These are phyloP conservation scores for Galagoides demidoff DNA, from an alignment of 2,797 vertebrate genomes.

Conservation along the genomic window DNA sequence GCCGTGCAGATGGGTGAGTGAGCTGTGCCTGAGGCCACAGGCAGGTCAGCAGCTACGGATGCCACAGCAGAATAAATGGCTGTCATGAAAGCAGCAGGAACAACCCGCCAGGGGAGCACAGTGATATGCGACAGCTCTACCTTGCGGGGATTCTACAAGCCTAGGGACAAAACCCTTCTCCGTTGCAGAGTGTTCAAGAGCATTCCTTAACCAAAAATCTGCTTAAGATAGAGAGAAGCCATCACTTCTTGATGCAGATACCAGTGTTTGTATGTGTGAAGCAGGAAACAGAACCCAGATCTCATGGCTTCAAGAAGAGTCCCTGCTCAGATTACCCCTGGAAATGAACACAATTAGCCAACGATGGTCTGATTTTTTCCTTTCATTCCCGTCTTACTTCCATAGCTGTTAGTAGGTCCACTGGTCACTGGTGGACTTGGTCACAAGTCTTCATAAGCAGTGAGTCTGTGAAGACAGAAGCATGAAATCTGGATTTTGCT, in stretches of 20 bases:
- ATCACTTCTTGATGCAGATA: neutral
- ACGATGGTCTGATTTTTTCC: neutral
- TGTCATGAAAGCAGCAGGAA: neutral
- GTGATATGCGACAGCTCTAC: neutral
- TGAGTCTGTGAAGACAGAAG: neutral
- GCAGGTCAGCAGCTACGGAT: neutral
- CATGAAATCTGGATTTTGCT: neutral
- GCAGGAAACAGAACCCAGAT: neutral
- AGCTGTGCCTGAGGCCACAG: neutral
- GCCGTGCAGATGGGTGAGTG: neutral
- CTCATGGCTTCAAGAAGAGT: neutral
- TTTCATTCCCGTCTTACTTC: neutral
- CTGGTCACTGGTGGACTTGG: neutral
- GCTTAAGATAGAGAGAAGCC: neutral
- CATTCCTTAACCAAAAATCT: conserved; percentile 37
- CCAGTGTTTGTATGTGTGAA: neutral
- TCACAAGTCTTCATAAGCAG: too few relatives aligned
- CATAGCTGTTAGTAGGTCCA: neutral
- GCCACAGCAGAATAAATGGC: conserved; percentile 6
- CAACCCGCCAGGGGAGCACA: neutral
- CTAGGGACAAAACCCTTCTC: neutral
- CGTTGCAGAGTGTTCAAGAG: neutral
- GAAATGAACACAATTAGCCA: neutral
- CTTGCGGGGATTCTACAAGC: neutral
- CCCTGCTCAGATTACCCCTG: neutral